Conservation (phyloP, 2,797 vertebrate genomes). For the Danio choprae region DNA sequence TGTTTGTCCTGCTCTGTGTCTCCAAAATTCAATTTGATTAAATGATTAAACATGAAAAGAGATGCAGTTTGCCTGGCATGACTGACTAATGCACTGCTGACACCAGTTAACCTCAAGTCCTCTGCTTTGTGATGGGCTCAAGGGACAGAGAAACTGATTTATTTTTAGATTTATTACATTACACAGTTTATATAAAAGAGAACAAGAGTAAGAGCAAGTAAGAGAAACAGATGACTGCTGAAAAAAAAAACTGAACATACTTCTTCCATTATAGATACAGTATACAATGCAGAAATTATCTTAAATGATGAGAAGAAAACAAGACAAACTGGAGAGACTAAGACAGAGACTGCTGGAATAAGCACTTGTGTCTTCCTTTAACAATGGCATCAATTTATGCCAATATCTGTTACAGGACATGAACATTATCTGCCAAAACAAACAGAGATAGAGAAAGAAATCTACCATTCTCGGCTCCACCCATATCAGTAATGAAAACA, state of each 20-base stretch:
- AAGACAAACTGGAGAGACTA: not conserved
- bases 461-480: not conserved
- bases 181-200: constrained; percentile 25
- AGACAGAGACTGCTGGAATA: constrained; percentile 11
- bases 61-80: constrained; percentile 20
- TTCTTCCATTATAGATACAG: constrained; percentile 40
- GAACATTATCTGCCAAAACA: constrained; percentile 27
- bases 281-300: constrained; percentile 20
- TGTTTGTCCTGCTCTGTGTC: constrained; percentile 13
- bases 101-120: constrained; percentile 37
- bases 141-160: constrained; percentile 4
- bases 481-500: constrained; percentile 13
- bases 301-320: not conserved
- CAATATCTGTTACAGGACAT: constrained; percentile 32
- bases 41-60: constrained; percentile 50
- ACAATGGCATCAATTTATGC: constrained; percentile 39
- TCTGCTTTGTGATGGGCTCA: constrained; percentile 12
- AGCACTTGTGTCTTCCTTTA: constrained; percentile 43
- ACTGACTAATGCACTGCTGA: constrained; percentile 43
- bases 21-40: constrained; percentile 37
- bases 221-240: constrained; percentile 41
- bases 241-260: constrained; percentile 39
- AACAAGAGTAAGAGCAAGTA: not conserved
- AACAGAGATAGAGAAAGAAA: not conserved
- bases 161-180: constrained; percentile 38